phyloP scores from a whole-genome alignment of 2,888 invertebrate genomes.

The Gymnoscelis rufifasciata region DNA sequence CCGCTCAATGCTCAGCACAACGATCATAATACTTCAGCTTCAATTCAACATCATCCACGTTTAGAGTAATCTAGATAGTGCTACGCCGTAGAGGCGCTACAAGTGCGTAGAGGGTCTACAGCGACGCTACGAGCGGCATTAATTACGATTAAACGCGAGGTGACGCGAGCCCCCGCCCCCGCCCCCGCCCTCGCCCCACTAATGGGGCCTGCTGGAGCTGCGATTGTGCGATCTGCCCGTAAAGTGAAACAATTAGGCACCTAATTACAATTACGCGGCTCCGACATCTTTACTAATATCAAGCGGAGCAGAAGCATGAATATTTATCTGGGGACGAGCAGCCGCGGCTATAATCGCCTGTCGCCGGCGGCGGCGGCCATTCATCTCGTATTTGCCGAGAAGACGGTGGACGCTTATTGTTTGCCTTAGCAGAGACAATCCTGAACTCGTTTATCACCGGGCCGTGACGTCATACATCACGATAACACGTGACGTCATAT shows the following conservation, averaged over 20 bases:
- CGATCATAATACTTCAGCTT: background rate
- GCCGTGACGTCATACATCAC: background rate
- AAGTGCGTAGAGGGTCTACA: constrained; percentile 18
- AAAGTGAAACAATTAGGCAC: too few relatives aligned
- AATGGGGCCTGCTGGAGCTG: background rate
- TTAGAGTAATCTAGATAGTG: constrained; percentile 4
- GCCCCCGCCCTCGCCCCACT: too few relatives aligned
- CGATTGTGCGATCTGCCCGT: too few relatives aligned
- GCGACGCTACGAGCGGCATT: constrained; percentile 21
- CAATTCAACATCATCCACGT: background rate
- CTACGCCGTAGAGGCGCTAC: constrained; percentile 16
- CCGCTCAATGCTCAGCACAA: background rate
- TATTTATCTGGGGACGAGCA: background rate
- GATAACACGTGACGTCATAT: background rate
- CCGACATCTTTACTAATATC: too few relatives aligned
- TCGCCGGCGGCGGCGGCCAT: too few relatives aligned
- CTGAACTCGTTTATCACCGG: too few relatives aligned
- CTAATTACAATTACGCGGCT: too few relatives aligned
- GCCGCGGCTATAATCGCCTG: background rate
- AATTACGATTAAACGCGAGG: constrained; percentile 13
- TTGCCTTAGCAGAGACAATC: too few relatives aligned
- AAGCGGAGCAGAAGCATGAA: background rate
- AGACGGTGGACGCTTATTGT: too few relatives aligned
- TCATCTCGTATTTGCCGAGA: too few relatives aligned
- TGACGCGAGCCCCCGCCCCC: too few relatives aligned